Evolutionary conservation across 2,113 vertebrate genomes (phyloP).

Genomic region (Dolichotis patagonum): DNA sequence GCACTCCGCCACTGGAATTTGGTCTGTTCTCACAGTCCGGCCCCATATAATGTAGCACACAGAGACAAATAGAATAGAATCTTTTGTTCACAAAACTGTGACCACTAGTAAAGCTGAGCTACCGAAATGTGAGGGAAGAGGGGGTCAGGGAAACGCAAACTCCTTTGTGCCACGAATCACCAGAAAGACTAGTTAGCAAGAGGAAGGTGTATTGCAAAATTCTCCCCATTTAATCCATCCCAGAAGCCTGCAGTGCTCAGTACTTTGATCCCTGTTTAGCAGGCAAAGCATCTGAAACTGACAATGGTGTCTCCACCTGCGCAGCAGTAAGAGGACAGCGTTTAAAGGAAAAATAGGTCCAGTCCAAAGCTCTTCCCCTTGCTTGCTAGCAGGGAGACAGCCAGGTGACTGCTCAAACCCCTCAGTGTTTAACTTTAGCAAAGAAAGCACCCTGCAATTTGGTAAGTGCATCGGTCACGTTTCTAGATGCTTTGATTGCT

Average conservation of each 20-base stretch:
- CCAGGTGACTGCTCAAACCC: not conserved
- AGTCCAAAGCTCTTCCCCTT: not conserved
- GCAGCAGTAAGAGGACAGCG: not conserved
- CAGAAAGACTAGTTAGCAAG: conserved; percentile 42
- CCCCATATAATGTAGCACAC: not conserved
- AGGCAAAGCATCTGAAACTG: not conserved
- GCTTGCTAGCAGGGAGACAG: not conserved
- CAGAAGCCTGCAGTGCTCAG: not conserved
- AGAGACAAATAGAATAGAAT: not conserved
- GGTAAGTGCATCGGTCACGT: not conserved
- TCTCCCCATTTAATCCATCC: conserved; percentile 15
- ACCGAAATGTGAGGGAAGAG: not conserved
- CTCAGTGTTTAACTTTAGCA: not conserved
- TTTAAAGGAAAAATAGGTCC: not conserved
- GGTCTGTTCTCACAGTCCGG: not conserved
- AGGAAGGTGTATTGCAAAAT: not conserved
- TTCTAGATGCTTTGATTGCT: not conserved
- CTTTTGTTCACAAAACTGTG: not conserved
- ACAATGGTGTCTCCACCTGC: not conserved
- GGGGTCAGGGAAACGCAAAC: not conserved
- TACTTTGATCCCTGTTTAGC: not conserved
- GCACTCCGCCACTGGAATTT: not conserved
- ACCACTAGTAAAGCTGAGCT: not conserved
- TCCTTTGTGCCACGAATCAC: not conserved
- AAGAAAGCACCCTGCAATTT: conserved; percentile 7